Conservation (phyloP, 1,140 invertebrate species). For the Stenopsyche tienmushanensis region DNA sequence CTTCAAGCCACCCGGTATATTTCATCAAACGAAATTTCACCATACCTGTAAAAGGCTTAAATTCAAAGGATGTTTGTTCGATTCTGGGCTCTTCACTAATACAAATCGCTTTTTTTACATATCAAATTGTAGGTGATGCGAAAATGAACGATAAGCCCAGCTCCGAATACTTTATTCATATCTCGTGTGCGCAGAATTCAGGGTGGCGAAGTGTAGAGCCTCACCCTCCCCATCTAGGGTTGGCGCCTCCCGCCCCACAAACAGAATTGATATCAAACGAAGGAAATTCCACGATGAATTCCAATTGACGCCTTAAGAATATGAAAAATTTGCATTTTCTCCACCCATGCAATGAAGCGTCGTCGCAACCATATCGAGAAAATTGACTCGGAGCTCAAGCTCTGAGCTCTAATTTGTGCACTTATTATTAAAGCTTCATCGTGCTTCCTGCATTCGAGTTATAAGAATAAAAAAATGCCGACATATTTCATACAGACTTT, state of each 20-base stretch:
- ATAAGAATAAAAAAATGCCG: too few relatives aligned
- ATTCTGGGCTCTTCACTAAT: not conserved
- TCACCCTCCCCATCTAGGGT: not conserved
- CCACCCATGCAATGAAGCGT: not conserved
- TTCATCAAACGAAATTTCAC: too few relatives aligned
- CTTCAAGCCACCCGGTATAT: too few relatives aligned
- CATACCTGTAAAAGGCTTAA: too few relatives aligned
- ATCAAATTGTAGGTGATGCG: not conserved
- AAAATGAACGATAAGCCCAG: conserved; percentile 4
- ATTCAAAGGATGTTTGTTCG: too few relatives aligned
- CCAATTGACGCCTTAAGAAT: not conserved
- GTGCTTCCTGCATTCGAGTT: too few relatives aligned
- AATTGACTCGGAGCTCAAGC: not conserved
- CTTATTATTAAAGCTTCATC: too few relatives aligned
- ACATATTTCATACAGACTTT: too few relatives aligned
- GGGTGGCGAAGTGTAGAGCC: not conserved
- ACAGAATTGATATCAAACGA: conserved; percentile 1
- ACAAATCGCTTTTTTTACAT: not conserved
- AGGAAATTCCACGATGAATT: not conserved
- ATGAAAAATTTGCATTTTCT: conserved; percentile 14
- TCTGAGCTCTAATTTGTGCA: too few relatives aligned
- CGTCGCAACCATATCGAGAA: not conserved
- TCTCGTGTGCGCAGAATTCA: not conserved
- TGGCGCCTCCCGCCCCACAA: not conserved
- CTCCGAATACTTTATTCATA: conserved; percentile 1